Base-by-base conservation (phyloP, 2,888 invertebrate genomes). In the Rutpela maculata region DNA sequence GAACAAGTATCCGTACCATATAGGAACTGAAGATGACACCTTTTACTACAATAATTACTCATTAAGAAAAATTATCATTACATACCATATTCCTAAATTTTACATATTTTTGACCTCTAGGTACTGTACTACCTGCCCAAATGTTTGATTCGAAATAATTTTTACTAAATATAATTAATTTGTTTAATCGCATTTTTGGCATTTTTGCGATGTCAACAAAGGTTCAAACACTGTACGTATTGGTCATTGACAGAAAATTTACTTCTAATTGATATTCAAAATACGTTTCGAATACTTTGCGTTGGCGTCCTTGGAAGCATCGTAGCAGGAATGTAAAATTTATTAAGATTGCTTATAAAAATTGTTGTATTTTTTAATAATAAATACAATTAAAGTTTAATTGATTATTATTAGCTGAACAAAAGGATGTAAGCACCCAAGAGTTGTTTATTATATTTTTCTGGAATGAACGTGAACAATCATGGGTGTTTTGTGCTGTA, bases 221-320 rank as follows among this genome's bases (percentile, higher is more conserved):
- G 19, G 72, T 43, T 72, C 72, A 72, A 55, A 43, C 62, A 75
- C 72, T 72, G 71, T 60, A 63, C 73, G 67, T 59, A 60, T 78
- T 84, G 84, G 83, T 84, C 84, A 80, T 84, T 83, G 84, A 83
- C 84, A 81, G 83, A 77, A 75, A 80, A 80, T 78, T 82, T 80
- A 74, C 72, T 69, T 60, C 57, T 59, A 57, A 81, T 84, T 83
- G 76, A 76, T 77, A 84, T 84, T 82, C 84, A 50, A 56, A 74
- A 67, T 18, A 63, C 80, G 80, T 79, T 72, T 73, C 72, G 57
- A 65, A 78, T 76, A 81, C 79, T 79, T 80, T 78, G 74, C 77
- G 76, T 74, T 78, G 77, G 79, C 77, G 83, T 79, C 84, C 84
- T 84, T 84, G 84, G 72, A 38, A 74, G 57, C 68, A 66, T 57